Percentiles rank a stretch among this genome's conserved stretches.
Conservation (phyloP, 2,888 invertebrate species). For the Macropis europaea region DNA sequence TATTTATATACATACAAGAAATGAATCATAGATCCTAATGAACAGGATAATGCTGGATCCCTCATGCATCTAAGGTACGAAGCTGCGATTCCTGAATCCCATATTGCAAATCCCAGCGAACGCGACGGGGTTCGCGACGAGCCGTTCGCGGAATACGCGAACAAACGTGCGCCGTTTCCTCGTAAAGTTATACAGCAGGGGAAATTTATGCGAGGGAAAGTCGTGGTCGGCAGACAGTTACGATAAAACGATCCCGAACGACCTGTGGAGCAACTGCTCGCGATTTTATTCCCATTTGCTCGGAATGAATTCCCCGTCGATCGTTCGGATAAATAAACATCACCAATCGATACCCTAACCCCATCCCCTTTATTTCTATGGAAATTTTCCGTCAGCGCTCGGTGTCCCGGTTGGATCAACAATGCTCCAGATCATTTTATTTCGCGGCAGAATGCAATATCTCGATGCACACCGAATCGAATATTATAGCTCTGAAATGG, state of each 20-base stretch:
- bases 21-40: no score
- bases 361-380: constrained; percentile 17
- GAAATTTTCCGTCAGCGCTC: constrained; percentile 11
- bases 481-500: no score
- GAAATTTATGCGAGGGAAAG: constrained; percentile 50
- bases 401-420: not conserved
- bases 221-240: constrained; percentile 28
- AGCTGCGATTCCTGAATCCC: no score
- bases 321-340: constrained; percentile 39
- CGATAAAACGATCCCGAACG: constrained; percentile 45
- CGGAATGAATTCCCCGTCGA: constrained; percentile 17
- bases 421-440: constrained; percentile 2
- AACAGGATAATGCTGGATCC: no score
- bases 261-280: constrained; percentile 37
- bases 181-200: constrained; percentile 19
- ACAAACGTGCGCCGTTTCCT: constrained; percentile 24
- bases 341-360: constrained; percentile 29
- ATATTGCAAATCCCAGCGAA: no score
- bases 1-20: no score
- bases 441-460: not conserved
- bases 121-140: not conserved
- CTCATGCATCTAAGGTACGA: no score
- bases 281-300: constrained; percentile 29
- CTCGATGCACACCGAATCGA: no score
- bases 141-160: not conserved